Percentiles rank a stretch among this genome's conserved stretches.
Evolutionary conservation across 2,888 invertebrate genomes (phyloP).

Genomic region (Ornithoptera priamus): DNA sequence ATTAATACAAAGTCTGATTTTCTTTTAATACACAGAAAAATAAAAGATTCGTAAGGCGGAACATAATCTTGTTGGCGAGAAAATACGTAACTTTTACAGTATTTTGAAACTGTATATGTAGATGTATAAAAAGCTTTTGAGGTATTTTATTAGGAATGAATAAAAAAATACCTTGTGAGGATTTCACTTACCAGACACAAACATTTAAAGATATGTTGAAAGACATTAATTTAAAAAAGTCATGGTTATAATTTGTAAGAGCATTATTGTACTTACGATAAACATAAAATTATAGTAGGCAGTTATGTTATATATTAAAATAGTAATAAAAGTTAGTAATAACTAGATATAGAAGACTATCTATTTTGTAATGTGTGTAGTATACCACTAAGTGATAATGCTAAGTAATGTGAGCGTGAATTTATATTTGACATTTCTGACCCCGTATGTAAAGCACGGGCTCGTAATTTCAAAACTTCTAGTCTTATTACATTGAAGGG

Average conservation of each 20-base stretch:
- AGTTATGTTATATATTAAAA: background rate
- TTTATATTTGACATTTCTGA: constrained; percentile 22
- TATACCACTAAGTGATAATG: constrained; percentile 8
- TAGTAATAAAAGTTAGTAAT: background rate
- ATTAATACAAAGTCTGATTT: constrained; percentile 4
- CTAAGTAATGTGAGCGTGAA: constrained; percentile 18
- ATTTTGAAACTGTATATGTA: constrained; percentile 1
- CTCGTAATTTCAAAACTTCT: constrained; percentile 30
- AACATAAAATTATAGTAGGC: background rate
- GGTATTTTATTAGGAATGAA: background rate
- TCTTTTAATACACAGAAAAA: background rate
- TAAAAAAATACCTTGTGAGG: background rate
- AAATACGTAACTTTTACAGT: constrained; percentile 50
- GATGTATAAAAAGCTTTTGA: background rate
- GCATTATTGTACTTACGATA: background rate
- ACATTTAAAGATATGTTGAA: no score
- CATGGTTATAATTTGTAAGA: background rate
- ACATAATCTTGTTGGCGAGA: constrained; percentile 29
- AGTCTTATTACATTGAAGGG: constrained; percentile 29
- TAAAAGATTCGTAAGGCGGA: no score
- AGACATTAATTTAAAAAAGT: no score
- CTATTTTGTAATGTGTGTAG: background rate
- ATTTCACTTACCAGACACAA: no score
- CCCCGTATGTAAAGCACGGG: constrained; percentile 21
- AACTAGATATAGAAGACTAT: background rate